Evolutionary conservation across 2,113 vertebrate genomes (phyloP).

Genomic region (Nycticorax nycticorax): DNA sequence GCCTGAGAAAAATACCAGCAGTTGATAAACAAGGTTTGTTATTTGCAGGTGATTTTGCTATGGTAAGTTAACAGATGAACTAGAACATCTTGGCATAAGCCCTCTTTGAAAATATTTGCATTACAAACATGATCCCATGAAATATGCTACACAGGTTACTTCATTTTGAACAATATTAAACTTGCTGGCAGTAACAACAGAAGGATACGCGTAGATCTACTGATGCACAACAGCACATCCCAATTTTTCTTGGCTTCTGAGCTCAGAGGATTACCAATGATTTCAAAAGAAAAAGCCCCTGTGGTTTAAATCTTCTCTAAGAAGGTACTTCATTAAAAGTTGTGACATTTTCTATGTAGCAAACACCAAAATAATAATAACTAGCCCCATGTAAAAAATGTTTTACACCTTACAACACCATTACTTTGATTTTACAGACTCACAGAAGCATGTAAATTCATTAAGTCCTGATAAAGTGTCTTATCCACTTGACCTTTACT

Average conservation of each 20-base stretch:
- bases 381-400: not conserved
- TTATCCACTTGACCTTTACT: not conserved
- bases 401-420: not conserved
- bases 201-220: not conserved
- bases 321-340: not conserved
- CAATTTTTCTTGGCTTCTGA: not conserved
- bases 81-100: not conserved
- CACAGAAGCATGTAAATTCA: not conserved
- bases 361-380: not conserved
- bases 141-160: not conserved
- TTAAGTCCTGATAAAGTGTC: not conserved
- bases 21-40: not conserved
- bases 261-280: not conserved
- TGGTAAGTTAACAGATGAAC: not conserved
- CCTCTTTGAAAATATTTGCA: not conserved
- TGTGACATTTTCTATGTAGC: not conserved
- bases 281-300: not conserved
- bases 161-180: not conserved
- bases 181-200: not conserved
- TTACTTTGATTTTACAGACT: not conserved
- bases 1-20: not conserved
- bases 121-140: not conserved
- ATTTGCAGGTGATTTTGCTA: not conserved
- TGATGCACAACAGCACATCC: not conserved
- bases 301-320: not conserved